Conservation (phyloP, 2,888 invertebrate genomes). For the Ormyrus thymus region DNA sequence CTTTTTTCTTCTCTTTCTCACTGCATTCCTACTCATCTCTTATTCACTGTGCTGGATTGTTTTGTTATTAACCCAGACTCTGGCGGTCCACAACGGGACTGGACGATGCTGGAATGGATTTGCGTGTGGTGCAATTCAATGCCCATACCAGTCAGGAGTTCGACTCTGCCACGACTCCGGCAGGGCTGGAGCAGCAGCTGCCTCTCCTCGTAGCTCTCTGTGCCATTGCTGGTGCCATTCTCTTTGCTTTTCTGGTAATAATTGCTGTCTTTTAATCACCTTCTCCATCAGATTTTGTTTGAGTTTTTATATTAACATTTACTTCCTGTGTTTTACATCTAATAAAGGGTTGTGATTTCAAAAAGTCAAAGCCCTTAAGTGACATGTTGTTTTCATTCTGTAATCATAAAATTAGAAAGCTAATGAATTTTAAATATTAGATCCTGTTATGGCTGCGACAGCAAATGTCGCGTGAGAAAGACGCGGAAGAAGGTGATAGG, state of each 20-base stretch:
- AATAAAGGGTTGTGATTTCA: too few relatives aligned
- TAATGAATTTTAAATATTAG: constrained; percentile 55
- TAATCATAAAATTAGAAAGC: too few relatives aligned
- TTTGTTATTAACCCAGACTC: constrained; percentile 63
- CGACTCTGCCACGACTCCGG: constrained; percentile 67
- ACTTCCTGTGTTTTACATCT: too few relatives aligned
- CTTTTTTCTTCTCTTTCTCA: background rate
- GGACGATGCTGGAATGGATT: constrained; percentile 75
- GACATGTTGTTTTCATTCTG: too few relatives aligned
- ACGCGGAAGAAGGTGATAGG: constrained; percentile 72
- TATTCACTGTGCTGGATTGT: background rate
- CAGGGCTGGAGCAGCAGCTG: constrained; percentile 73
- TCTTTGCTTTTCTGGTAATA: constrained; percentile 72
- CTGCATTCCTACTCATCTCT: too few relatives aligned
- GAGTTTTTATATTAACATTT: too few relatives aligned
- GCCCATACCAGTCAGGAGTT: constrained; percentile 70
- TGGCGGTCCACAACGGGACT: constrained; percentile 74
- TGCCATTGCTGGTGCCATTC: constrained; percentile 71
- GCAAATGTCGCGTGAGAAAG: constrained; percentile 75
- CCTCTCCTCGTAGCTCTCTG: constrained; percentile 70
- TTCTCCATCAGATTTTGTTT: too few relatives aligned
- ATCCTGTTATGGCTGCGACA: constrained; percentile 74
- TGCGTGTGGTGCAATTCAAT: constrained; percentile 67
- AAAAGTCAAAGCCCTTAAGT: too few relatives aligned
- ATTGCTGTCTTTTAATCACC: background rate